Evolutionary conservation across 2,113 vertebrate species (phyloP).

Genomic region (Grus americana): DNA sequence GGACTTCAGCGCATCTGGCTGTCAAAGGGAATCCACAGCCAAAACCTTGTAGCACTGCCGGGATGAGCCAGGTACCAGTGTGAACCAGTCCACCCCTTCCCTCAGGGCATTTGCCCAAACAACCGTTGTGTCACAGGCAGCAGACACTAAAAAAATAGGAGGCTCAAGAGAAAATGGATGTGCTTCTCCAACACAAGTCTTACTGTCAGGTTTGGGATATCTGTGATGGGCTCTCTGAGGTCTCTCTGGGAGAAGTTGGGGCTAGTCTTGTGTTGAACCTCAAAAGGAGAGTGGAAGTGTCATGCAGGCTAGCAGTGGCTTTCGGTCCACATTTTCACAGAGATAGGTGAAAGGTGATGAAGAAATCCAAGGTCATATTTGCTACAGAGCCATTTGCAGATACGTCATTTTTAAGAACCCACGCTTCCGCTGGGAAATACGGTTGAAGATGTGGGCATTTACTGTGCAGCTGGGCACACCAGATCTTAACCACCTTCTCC

Average conservation of each 20-base stretch:
- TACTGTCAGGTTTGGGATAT: background rate
- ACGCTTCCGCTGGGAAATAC: background rate
- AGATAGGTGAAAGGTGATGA: background rate
- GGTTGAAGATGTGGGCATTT: background rate
- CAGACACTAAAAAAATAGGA: background rate
- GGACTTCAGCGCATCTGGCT: background rate
- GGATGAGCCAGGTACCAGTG: no score
- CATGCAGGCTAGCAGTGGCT: background rate
- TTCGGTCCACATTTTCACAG: background rate
- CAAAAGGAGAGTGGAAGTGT: background rate
- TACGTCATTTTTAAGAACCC: background rate
- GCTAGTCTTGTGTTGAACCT: background rate
- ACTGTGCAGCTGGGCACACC: background rate
- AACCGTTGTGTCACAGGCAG: background rate
- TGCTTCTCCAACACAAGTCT: background rate
- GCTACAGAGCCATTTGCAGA: background rate
- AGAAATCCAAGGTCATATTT: background rate
- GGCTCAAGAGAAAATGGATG: background rate
- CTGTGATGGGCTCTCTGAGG: background rate
- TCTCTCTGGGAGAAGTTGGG: background rate
- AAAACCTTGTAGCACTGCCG: background rate
- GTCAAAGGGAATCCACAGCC: background rate
- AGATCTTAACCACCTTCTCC: background rate
- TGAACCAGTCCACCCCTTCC: fast-evolving
- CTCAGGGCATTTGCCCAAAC: background rate